Base-by-base conservation (phyloP, 2,888 invertebrate genomes). In the Brachynemurus nebulosus region DNA sequence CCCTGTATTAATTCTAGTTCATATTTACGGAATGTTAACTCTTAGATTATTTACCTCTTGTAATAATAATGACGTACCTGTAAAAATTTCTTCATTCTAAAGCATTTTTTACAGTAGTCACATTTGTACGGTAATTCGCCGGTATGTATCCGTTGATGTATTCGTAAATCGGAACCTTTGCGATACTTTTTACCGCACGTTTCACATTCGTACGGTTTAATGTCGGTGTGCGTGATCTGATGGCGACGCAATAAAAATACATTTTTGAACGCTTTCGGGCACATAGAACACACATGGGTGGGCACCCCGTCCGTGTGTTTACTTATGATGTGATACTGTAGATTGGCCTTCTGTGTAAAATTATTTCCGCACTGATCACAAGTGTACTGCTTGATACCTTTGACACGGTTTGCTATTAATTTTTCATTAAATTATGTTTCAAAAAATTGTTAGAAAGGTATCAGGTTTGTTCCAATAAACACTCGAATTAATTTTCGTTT, bases 331-430 rank as follows among this genome's bases (percentile, higher is more conserved):
- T 74, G 73, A 49, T 70, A 71, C 52, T 72, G 71, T 46, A 72
- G 56, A 56, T 72, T 72, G 38, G 72, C 71, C 54, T 74, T 74
- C 48, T 72, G 71, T 38, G 71, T 69, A 53, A 74, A 74, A 54
- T 70, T 70, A 12, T 30, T 30, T 30, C 30, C 30, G 14, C 30
- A 30, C 14, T 30, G 30, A 11, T 30, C 30, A 30, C 72, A 72
- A 2, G 70, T 71, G 43, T 69, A 71, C 50, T 72, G 70, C 46
- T 67, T 61, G 4, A 71, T 65, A 7, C 71, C 71, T 5, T 9
- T 27, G 6, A n/a, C n/a, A n/a, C n/a, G n/a, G n/a, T n/a, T n/a
- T n/a, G n/a, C n/a, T n/a, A n/a, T n/a, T n/a, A n/a, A n/a, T n/a
- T n/a, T n/a, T n/a, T n/a, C n/a, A n/a, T n/a, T n/a, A n/a, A n/a